Base-by-base conservation (phyloP, 35 echinoderm and acorn worm genomes). In the Apostichopus parvimensis region DNA sequence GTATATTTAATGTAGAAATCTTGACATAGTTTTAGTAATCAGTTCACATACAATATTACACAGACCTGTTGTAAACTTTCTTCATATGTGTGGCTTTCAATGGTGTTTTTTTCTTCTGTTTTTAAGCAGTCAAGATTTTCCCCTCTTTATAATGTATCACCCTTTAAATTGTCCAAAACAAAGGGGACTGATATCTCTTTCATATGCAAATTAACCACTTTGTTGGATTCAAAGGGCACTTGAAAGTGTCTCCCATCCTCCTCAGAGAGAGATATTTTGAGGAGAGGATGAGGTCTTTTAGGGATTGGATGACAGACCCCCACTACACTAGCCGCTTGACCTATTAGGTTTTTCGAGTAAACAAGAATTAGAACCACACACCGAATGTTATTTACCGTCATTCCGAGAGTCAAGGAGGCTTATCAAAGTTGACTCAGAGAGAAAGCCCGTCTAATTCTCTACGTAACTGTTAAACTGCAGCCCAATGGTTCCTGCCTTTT, bases 151-250 rank as follows among this genome's bases (percentile, higher is more conserved):
- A 45, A 45, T 45, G 34, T 45, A 45, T 45, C 34, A 45, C 6
- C 11, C 9, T 68, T 68, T 68, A 68, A 68, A 68, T 68, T 68
- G 64, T 68, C 64, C 64, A 8, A 68, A 68, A 68, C 64, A 68
- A 68, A 68, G 64, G 7, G 34, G 9, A 14, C 64, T 68, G 64
- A 68, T 68, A 68, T 14, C 64, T 68, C 64, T 68, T 68, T 11
- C 64, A 68, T 68, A 80, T 80, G 78, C 78, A 80, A 80, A 80
- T 80, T 14, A 80, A 6, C 78, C 78, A 80, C 24, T 80, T 53
- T 80, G 21, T 45, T 45, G 20, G 13, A 45, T 80, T 80, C 78
- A 80, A 80, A 6, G 26, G 34, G 78, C 53, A 80, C 78, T 80
- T 80, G 78, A 80, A 34, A 80, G 78, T 80, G 78, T 80, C 78